Evolutionary conservation across 2,113 vertebrate species (phyloP), one percentile per base, ranked within the genome.

Genomic region (Cryptomyrus ogoouensis): DNA sequence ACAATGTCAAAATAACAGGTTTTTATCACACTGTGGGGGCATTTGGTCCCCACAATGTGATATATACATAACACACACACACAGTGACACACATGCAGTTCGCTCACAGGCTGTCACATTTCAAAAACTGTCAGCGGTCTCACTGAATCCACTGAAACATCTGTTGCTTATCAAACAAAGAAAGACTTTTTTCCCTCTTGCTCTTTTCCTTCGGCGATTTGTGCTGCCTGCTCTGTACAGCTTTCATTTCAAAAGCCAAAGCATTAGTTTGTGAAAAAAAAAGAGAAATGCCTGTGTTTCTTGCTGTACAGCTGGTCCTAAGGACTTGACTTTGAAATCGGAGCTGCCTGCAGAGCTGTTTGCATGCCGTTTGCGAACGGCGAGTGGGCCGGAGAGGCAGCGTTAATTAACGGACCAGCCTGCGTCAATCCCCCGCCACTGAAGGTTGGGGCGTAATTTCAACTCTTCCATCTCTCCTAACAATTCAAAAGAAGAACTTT

Each of bases 261-360:
- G 95, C 93, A 93, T 95, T 92, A 92, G 94, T 94, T 94, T 91
- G 90, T 93, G 46, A 90, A 94, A 92, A 94, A 92, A 86, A 92
- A 53, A 53, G 17, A 94, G 50, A 86, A 87, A 56, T 87, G 50
- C 27, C 17, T 17, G 92, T 89, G 92, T 92, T 92, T 92, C 94
- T 92, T 93, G 93, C 90, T 94, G 94, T 93, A 94, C 97, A 97
- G 96, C 97, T 97, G 97, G 95, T 94, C 92, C 88, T 85, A 88
- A 95, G 93, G 93, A 94, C 92, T 93, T 0, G 91, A 93, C 97
- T 98, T 98, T 98, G 97, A 98, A 98, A 98, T 95, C 90, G 21
- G 97, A 98, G 95, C 93, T 47, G 88, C 0, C 91, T 66, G 87
- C 91, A 84, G 91, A 94, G 94, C 93, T 94, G 94, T 95, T 91